Base-by-base conservation (phyloP, 2,888 invertebrate species). In the Myopa testacea region DNA sequence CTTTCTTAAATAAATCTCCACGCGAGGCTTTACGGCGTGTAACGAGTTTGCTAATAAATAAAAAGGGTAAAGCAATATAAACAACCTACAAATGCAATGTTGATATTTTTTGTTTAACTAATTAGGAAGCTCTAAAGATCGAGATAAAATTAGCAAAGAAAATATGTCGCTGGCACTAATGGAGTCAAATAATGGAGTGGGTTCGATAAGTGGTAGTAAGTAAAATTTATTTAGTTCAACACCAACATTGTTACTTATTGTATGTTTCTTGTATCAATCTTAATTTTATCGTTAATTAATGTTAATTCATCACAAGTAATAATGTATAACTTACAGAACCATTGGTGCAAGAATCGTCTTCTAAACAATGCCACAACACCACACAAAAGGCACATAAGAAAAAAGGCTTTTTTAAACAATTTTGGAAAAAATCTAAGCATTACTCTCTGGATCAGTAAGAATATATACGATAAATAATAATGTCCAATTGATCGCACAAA, bases 1-100 rank as follows among this genome's bases (percentile, higher is more conserved):
- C 95, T 90, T 96, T 96, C 92, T 94, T 96, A 91, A 95, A 96
- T 88, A 94, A 95, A 90, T 95, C 95, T 82, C 95, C 95, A 70
- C 92, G 95, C 86, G 96, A 96, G 90, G 96, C 96, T 79, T 91
- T 96, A 83, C 92, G 96, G 86, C 93, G 96, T 89, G 96, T 96
- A 87, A 96, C 96, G 88, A 96, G 96, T 92, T 93, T 96, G 90
- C 93, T 96, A 89, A 96, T 96, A 90, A 87, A 87, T 71, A 92
- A 94, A 89, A 94, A 94, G 92, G 94, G 95, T 94, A 81, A 67
- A 77, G 38, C 40, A 60, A 65, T 60, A n/a, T 58, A 38, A 16
- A 4, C 50, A 45, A 63, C 50, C 5, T 75, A 37, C 4, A 45
- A 10, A 6, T 63, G 3, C 10, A 45, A 45, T 10, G 45, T 10